Conservation (phyloP, 2,113 vertebrate species). For the Parus major region DNA sequence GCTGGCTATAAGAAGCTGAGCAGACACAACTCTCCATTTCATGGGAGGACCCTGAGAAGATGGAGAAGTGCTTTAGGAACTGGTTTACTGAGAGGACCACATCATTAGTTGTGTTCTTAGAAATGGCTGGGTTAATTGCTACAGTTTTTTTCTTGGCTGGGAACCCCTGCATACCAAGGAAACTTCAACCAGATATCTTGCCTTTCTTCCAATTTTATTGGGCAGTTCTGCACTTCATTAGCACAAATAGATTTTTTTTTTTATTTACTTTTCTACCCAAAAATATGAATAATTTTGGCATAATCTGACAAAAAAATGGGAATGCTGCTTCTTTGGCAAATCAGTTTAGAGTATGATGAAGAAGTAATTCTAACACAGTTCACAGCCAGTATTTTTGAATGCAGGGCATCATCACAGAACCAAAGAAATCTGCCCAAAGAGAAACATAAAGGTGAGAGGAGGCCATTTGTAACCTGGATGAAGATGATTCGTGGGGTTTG, state of each 20-base stretch:
- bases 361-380: neutral
- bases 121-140: neutral
- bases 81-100: neutral
- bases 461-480: conserved; percentile 78
- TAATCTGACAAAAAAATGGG: neutral
- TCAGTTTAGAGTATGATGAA: neutral
- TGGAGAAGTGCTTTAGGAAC: neutral
- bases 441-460: neutral
- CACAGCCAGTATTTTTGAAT: neutral
- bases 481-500: conserved; percentile 86
- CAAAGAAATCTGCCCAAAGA: neutral
- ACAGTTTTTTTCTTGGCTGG: neutral
- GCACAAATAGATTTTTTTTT: neutral
- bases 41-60: neutral
- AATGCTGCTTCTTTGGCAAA: neutral
- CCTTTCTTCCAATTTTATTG: neutral
- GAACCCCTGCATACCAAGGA: neutral
- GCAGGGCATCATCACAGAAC: neutral
- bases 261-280: neutral
- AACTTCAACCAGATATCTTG: neutral
- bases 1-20: neutral
- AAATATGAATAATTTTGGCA: neutral
- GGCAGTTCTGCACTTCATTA: neutral
- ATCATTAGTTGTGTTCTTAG: neutral
- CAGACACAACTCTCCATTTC: neutral